phyloP scores from a whole-genome alignment of 2,113 vertebrate species.

The Rhinoderma darwinii region DNA sequence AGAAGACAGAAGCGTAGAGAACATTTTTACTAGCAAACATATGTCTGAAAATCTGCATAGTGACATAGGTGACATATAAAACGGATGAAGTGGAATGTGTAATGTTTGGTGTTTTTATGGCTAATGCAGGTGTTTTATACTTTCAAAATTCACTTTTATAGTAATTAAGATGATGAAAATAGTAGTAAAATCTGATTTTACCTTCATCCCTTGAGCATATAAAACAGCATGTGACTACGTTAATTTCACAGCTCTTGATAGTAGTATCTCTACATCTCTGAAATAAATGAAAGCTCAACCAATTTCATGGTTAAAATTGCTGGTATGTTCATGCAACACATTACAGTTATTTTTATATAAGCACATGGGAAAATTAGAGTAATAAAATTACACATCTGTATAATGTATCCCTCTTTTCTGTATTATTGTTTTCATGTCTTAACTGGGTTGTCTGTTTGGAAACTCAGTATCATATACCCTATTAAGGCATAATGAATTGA shows the following conservation, averaged over 20 bases:
- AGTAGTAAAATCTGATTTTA: neutral
- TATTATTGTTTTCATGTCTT: neutral
- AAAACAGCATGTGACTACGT: slow-evolving; percentile 24
- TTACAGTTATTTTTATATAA: slow-evolving; percentile 3
- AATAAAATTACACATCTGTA: neutral
- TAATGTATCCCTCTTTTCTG: neutral
- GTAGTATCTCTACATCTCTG: slow-evolving; percentile 34
- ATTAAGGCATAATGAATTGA: too few relatives aligned
- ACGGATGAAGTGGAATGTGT: neutral
- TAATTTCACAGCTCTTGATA: slow-evolving; percentile 44
- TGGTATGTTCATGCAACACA: neutral
- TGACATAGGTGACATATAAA: neutral
- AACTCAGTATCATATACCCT: too few relatives aligned
- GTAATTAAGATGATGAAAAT: neutral
- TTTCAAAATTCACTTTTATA: neutral
- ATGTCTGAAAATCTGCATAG: too few relatives aligned
- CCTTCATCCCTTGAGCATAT: slow-evolving; percentile 24
- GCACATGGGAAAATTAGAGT: neutral
- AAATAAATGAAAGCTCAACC: slow-evolving; percentile 40
- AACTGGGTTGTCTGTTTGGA: too few relatives aligned
- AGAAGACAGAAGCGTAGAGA: too few relatives aligned
- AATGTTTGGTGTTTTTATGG: neutral
- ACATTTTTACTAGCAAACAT: too few relatives aligned
- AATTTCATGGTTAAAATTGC: slow-evolving; percentile 39
- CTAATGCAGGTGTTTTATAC: neutral